These are phyloP conservation scores for Megaustenia siamemsis DNA, from an alignment of 2,888 invertebrate genomes.

Conservation along the genomic window DNA sequence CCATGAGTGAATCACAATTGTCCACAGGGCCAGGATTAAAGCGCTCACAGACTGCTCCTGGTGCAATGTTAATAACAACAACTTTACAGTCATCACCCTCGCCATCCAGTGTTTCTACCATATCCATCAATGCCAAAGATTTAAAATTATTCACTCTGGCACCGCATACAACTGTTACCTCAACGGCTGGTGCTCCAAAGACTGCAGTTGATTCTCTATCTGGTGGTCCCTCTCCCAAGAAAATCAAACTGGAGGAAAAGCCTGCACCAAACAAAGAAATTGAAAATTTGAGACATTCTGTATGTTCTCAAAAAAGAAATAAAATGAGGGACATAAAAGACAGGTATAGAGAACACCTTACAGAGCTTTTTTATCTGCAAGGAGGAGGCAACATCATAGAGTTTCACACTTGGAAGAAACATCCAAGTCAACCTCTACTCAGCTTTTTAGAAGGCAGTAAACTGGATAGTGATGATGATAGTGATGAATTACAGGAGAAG, in stretches of 20 bases:
- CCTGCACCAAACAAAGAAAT: slow-evolving; percentile 73
- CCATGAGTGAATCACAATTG: slow-evolving; percentile 39
- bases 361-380: slow-evolving; percentile 92
- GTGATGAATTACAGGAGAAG: slow-evolving; percentile 77
- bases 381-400: slow-evolving; percentile 93
- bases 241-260: slow-evolving; percentile 76
- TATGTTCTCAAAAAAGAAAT: slow-evolving; percentile 69
- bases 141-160: slow-evolving; percentile 36
- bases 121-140: slow-evolving; percentile 34
- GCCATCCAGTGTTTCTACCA: slow-evolving; percentile 34
- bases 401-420: slow-evolving; percentile 90
- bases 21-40: slow-evolving; percentile 37
- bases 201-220: slow-evolving; percentile 12
- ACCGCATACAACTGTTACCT: slow-evolving; percentile 32
- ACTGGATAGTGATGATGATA: slow-evolving; percentile 84
- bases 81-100: slow-evolving; percentile 39
- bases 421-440: slow-evolving; percentile 86
- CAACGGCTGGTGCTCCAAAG: slow-evolving; percentile 15
- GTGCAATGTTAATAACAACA: slow-evolving; percentile 31
- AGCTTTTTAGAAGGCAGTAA: slow-evolving; percentile 88
- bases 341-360: slow-evolving; percentile 80
- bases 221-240: slow-evolving; percentile 71
- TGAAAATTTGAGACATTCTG: slow-evolving; percentile 69
- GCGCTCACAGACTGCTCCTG: slow-evolving; percentile 48
- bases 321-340: slow-evolving; percentile 76